Conservation (phyloP, 1,140 invertebrate species). For the Drosophila sturtevanti region DNA sequence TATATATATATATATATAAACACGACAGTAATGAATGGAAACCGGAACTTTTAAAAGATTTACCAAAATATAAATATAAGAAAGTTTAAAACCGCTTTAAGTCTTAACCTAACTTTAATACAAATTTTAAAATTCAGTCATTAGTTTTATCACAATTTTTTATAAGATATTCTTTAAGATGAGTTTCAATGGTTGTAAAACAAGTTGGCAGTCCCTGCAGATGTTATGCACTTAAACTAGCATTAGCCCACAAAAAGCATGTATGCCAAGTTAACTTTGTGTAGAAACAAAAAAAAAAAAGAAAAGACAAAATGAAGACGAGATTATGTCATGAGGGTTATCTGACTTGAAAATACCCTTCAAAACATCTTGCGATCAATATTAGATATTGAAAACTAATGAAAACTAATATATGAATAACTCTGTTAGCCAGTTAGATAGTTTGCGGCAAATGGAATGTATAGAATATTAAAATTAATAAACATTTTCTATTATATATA, state of each 20-base stretch:
- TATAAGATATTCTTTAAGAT: background rate
- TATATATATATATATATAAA: too few species aligned
- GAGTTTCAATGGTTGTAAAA: background rate
- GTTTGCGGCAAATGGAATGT: too few species aligned
- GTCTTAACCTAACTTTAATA: too few species aligned
- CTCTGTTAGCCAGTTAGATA: too few species aligned
- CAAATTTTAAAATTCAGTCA: background rate
- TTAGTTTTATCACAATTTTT: background rate
- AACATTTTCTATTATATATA: too few species aligned
- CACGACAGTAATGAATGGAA: too few species aligned
- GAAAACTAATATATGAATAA: too few species aligned
- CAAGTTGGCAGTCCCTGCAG: slow-evolving; percentile 3
- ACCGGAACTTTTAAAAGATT: too few species aligned
- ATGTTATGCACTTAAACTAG: slow-evolving; percentile 9
- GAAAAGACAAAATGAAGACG: background rate
- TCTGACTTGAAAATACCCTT: background rate
- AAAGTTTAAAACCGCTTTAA: too few species aligned
- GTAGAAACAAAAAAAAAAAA: background rate
- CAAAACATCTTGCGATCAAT: background rate
- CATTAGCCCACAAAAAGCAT: slow-evolving; percentile 9
- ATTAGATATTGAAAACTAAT: too few species aligned
- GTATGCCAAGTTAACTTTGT: slow-evolving; percentile 3
- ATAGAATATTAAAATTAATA: too few species aligned
- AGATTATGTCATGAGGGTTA: background rate
- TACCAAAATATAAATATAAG: too few species aligned